phyloP scores from a whole-genome alignment of 2,113 vertebrate genomes.

The Puffinus mauretanicus region DNA sequence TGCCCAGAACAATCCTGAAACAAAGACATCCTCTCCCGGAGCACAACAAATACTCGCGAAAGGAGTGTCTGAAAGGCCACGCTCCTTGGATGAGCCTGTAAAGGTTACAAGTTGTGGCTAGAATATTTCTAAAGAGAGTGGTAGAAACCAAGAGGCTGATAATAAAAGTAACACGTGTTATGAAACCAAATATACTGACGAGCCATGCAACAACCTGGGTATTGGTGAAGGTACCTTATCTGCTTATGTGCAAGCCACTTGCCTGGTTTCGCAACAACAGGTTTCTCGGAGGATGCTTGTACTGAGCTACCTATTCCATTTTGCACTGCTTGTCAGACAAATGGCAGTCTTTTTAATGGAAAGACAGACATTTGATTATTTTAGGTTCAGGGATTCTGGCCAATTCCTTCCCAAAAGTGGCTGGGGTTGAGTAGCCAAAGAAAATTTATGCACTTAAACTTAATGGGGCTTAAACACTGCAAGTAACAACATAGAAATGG shows the following conservation, averaged over 20 bases:
- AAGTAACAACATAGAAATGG: background rate
- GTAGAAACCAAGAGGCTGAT: constrained; percentile 2
- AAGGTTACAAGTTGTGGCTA: background rate
- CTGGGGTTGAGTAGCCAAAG: constrained; percentile 22
- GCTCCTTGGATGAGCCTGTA: background rate
- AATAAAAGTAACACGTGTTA: background rate
- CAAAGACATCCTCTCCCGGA: background rate
- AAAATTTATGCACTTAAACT: constrained; percentile 43
- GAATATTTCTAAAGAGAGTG: background rate
- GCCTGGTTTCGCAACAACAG: background rate
- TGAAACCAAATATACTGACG: background rate
- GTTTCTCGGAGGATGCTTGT: background rate
- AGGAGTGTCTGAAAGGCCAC: background rate
- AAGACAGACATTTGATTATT: background rate
- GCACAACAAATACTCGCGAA: background rate
- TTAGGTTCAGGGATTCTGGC: constrained; percentile 18
- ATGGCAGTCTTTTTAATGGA: constrained; percentile 4
- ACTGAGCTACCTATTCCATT: background rate
- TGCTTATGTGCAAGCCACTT: background rate
- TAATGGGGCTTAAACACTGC: constrained; percentile 28
- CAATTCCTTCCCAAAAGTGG: constrained; percentile 39
- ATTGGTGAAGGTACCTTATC: background rate
- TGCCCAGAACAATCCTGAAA: constrained; percentile 8
- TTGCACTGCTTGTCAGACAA: background rate
- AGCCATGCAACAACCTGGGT: background rate